A percentile compares a stretch with the other conserved stretches of the same genome.
Evolutionary conservation across 2,113 vertebrate genomes (phyloP).

Genomic region (Smithornis capensis): DNA sequence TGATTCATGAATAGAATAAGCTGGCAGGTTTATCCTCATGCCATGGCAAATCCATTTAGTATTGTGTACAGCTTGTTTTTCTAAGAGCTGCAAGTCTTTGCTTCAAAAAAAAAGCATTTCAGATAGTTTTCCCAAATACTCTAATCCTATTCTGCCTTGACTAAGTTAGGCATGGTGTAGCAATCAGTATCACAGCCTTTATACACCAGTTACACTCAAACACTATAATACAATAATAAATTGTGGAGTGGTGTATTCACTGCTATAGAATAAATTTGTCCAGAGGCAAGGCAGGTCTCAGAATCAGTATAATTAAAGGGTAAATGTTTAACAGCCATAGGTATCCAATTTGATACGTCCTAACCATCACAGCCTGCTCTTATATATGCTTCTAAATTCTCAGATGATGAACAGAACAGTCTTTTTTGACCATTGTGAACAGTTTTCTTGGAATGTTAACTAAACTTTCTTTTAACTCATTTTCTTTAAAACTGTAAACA

Average conservation of each 20-base stretch:
- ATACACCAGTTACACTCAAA: fast-evolving
- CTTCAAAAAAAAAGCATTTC: not conserved
- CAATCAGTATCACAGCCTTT: not conserved
- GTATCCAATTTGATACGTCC: not conserved
- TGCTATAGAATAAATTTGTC: not conserved
- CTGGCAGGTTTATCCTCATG: not conserved
- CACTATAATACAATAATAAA: not conserved
- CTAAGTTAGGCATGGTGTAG: not conserved
- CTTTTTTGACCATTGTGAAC: not conserved
- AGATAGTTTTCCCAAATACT: not conserved
- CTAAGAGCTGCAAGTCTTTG: not conserved
- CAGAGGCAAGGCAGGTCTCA: not conserved
- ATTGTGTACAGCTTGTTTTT: not conserved
- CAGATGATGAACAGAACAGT: not conserved
- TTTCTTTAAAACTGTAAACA: conserved; percentile 1
- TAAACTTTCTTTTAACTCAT: not conserved
- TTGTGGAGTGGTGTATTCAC: not conserved
- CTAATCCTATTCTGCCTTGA: not conserved
- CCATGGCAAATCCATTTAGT: not conserved
- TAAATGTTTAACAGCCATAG: not conserved
- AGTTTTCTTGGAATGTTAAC: not conserved
- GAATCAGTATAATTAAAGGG: not conserved
- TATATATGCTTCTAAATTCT: not conserved
- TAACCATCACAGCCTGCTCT: not conserved
- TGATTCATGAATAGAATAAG: not conserved